Percentiles rank a stretch among this genome's conserved stretches.
phyloP scores from a whole-genome alignment of 2,113 vertebrate genomes.

The Cheilinus undulatus region DNA sequence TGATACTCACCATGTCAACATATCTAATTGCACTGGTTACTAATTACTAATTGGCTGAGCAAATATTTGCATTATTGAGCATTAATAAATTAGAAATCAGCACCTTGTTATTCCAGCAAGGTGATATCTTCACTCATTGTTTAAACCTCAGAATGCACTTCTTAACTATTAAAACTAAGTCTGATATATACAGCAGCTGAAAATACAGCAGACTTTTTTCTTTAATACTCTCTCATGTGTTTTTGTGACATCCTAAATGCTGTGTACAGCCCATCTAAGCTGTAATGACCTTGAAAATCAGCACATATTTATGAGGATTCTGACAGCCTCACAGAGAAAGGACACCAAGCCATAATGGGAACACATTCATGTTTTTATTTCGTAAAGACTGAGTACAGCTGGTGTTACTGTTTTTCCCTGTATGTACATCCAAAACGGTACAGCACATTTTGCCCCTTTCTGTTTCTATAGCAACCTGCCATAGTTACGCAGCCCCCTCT shows the following conservation, averaged over 20 bases:
- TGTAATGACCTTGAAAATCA: constrained; percentile 2
- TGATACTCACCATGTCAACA: no score
- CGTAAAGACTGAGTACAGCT: constrained; percentile 81
- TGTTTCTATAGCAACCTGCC: constrained; percentile 70
- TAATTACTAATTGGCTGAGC: no score
- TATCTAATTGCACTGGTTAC: no score
- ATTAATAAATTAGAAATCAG: no score
- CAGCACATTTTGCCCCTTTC: constrained; percentile 57
- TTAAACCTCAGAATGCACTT: no score
- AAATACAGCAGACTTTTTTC: background rate
- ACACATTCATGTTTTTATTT: constrained; percentile 85
- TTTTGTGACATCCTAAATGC: background rate
- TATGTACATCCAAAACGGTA: constrained; percentile 68
- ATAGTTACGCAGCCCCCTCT: constrained; percentile 58
- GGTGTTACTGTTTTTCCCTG: constrained; percentile 73
- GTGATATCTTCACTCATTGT: no score
- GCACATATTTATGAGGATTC: background rate
- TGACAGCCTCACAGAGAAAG: constrained; percentile 14
- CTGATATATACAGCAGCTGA: constrained; percentile 2
- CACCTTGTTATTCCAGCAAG: no score
- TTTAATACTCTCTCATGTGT: background rate
- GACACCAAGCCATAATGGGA: constrained; percentile 61
- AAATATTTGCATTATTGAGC: no score
- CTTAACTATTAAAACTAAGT: background rate
- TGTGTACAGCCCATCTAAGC: background rate